These are phyloP conservation scores for Drosophila ficusphila DNA, from an alignment of 1,140 invertebrate species.

Conservation along the genomic window DNA sequence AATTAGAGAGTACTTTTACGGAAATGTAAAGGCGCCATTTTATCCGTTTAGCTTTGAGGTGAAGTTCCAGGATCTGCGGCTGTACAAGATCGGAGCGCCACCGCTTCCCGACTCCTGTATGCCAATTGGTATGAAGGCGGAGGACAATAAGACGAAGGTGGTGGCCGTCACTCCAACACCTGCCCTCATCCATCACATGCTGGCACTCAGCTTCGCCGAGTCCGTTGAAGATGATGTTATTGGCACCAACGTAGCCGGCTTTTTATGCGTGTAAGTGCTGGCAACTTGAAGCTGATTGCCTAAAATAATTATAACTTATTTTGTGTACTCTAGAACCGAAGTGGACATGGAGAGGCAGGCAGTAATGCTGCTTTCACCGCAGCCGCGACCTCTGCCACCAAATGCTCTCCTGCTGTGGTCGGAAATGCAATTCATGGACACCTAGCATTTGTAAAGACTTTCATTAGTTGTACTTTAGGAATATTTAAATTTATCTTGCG, in stretches of 20 bases:
- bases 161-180: slow-evolving; percentile 91
- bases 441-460: slow-evolving; percentile 29
- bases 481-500: neutral
- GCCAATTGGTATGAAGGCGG: slow-evolving; percentile 96
- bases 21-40: slow-evolving; percentile 89
- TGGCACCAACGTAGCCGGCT: slow-evolving; percentile 95
- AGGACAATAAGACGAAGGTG: slow-evolving; percentile 96
- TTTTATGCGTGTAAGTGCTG: slow-evolving; percentile 95
- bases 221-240: slow-evolving; percentile 91
- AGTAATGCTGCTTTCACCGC: slow-evolving; percentile 95
- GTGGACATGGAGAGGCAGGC: slow-evolving; percentile 94
- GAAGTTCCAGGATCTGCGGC: slow-evolving; percentile 93
- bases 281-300: neutral
- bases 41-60: slow-evolving; percentile 97
- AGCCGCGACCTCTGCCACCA: slow-evolving; percentile 95
- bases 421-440: slow-evolving; percentile 94
- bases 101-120: slow-evolving; percentile 96
- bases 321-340: slow-evolving; percentile 89
- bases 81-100: slow-evolving; percentile 98
- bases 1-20: slow-evolving; percentile 98
- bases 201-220: slow-evolving; percentile 94
- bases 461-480: neutral
- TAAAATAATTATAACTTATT: slow-evolving; percentile 10
- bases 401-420: slow-evolving; percentile 92
- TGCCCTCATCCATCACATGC: slow-evolving; percentile 93